Conservation (phyloP, 1,140 invertebrate genomes). For the Orius laevigatus region DNA sequence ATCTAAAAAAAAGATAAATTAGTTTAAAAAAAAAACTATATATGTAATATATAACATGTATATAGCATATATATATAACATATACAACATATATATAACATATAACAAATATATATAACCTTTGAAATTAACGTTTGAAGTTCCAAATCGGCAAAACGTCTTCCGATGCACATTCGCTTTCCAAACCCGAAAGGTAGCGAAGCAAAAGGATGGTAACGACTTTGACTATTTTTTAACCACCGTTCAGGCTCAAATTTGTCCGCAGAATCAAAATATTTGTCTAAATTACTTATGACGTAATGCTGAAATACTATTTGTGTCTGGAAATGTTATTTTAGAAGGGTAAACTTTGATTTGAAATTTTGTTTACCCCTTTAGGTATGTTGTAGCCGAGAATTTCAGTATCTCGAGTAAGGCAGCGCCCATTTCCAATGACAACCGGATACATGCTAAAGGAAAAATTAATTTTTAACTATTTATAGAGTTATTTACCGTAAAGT, state of each 20-base stretch:
- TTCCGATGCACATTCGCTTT: constrained; percentile 61
- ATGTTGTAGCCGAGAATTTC: constrained; percentile 65
- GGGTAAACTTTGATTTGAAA: not conserved
- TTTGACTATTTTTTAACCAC: constrained; percentile 39
- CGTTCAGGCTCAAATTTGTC: constrained; percentile 54
- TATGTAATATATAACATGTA: not conserved
- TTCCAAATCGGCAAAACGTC: constrained; percentile 67
- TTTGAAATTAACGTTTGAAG: constrained; percentile 53
- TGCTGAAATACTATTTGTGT: constrained; percentile 66
- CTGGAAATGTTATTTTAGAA: constrained; percentile 28
- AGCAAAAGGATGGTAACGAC: constrained; percentile 36
- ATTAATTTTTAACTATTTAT: constrained; percentile 1
- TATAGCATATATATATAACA: not conserved
- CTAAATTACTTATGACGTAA: constrained; percentile 58
- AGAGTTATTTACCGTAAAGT: constrained; percentile 47
- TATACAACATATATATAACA: not conserved
- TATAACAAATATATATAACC: constrained; percentile 27
- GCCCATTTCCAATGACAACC: constrained; percentile 71
- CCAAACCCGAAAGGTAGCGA: constrained; percentile 70
- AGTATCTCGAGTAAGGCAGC: constrained; percentile 60
- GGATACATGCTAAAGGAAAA: constrained; percentile 52
- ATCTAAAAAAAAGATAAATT: constrained; percentile 35
- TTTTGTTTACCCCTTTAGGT: constrained; percentile 62
- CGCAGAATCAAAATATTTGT: constrained; percentile 50
- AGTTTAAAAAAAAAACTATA: not conserved